phyloP scores from a whole-genome alignment of 2,888 invertebrate genomes.

The Bugulina stolonifera region DNA sequence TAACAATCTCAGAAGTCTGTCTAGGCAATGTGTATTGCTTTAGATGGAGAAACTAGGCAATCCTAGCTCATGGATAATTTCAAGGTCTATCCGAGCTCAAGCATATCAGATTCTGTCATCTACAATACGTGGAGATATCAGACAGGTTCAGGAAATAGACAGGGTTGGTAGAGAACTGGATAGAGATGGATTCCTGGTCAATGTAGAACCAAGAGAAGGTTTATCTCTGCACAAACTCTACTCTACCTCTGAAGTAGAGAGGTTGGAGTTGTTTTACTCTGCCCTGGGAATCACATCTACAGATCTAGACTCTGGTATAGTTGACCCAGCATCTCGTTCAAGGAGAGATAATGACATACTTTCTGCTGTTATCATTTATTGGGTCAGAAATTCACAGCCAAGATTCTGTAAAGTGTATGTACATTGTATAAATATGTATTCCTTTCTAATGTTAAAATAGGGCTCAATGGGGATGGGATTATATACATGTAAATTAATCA shows the following conservation, averaged over 20 bases:
- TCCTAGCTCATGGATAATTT: slow-evolving; percentile 38
- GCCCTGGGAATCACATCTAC: not conserved
- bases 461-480: too few species aligned
- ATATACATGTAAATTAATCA: too few species aligned
- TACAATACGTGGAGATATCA: not conserved
- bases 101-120: slow-evolving; percentile 43
- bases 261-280: slow-evolving; percentile 17
- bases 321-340: not conserved
- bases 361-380: slow-evolving; percentile 32
- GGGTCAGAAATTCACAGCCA: slow-evolving; percentile 36
- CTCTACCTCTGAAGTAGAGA: slow-evolving; percentile 15
- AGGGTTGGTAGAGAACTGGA: slow-evolving; percentile 35
- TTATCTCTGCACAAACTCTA: not conserved
- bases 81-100: slow-evolving; percentile 37
- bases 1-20: too few species aligned
- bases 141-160: slow-evolving; percentile 37
- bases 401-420: slow-evolving; percentile 32
- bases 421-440: too few species aligned
- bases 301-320: not conserved
- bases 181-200: slow-evolving; percentile 32
- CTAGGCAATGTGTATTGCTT: slow-evolving; percentile 39
- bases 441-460: too few species aligned
- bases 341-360: slow-evolving; percentile 30
- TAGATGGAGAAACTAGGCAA: slow-evolving; percentile 42
- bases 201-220: not conserved